A percentile compares a stretch with the other conserved stretches of the same genome.
These are phyloP conservation scores for Deilephila elpenor DNA, from an alignment of 2,888 invertebrate species.

Conservation along the genomic window DNA sequence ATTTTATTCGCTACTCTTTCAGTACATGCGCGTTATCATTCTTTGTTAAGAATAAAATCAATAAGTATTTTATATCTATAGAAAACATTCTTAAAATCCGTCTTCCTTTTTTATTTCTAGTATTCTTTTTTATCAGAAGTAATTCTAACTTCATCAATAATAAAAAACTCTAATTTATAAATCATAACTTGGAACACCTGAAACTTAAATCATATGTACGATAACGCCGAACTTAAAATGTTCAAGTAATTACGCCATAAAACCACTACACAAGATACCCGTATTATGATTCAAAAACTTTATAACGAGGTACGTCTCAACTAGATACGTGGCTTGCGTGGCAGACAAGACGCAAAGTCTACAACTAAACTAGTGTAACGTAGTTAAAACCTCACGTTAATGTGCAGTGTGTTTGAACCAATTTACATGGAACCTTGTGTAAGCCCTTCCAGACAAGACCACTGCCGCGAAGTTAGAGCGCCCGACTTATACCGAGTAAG, in stretches of 20 bases:
- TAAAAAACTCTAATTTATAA: no score
- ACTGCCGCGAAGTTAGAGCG: background rate
- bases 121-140: no score
- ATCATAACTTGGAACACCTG: no score
- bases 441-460: background rate
- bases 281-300: slow-evolving; percentile 6
- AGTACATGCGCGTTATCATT: no score
- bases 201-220: background rate
- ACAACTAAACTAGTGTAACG: slow-evolving; percentile 14
- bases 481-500: background rate
- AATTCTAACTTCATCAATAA: no score
- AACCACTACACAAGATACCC: slow-evolving; percentile 7
- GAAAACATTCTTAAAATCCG: no score
- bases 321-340: background rate
- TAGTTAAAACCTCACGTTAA: slow-evolving; percentile 22
- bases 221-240: background rate
- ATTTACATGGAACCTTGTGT: slow-evolving; percentile 14
- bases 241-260: background rate
- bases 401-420: slow-evolving; percentile 5
- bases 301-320: slow-evolving; percentile 1
- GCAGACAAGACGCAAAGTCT: background rate
- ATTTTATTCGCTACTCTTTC: no score
- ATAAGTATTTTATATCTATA: no score
- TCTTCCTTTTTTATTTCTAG: no score
- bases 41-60: no score